These are phyloP conservation scores for Candoia aspera DNA, from an alignment of 2,113 vertebrate genomes.

Conservation along the genomic window DNA sequence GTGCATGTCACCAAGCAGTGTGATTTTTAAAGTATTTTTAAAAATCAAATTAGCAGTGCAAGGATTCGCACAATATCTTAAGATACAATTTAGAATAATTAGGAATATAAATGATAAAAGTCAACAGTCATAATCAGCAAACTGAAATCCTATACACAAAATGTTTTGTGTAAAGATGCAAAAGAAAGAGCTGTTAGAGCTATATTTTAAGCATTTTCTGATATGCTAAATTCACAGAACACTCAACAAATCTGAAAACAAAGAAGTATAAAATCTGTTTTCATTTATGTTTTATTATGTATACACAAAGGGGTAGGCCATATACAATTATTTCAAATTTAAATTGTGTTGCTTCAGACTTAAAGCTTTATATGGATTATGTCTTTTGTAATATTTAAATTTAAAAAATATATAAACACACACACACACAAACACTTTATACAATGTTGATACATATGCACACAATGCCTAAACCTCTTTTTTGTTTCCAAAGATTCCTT, in stretches of 20 bases:
- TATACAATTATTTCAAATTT: not conserved
- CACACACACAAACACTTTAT: not conserved
- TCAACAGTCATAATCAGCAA: not conserved
- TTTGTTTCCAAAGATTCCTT: constrained; percentile 75
- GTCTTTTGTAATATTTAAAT: constrained; percentile 9
- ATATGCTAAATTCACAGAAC: rapidly evolving
- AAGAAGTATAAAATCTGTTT: not conserved
- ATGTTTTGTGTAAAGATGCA: not conserved
- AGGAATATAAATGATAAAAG: not conserved
- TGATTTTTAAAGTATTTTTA: not conserved
- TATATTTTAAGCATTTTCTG: not conserved
- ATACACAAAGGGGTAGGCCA: constrained; percentile 1
- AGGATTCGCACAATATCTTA: not conserved
- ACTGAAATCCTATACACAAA: not conserved
- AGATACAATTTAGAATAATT: not conserved
- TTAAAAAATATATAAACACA: too few species aligned
- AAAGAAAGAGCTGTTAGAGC: not conserved
- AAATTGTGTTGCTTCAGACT: constrained; percentile 30
- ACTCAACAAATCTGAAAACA: not conserved
- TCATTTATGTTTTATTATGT: rapidly evolving
- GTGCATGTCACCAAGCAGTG: not conserved
- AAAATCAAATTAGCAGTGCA: not conserved
- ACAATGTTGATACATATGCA: constrained; percentile 57
- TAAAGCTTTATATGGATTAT: constrained; percentile 28
- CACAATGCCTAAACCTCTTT: constrained; percentile 70